phyloP scores from a whole-genome alignment of 2,113 vertebrate species.

The Donacobius atricapilla region DNA sequence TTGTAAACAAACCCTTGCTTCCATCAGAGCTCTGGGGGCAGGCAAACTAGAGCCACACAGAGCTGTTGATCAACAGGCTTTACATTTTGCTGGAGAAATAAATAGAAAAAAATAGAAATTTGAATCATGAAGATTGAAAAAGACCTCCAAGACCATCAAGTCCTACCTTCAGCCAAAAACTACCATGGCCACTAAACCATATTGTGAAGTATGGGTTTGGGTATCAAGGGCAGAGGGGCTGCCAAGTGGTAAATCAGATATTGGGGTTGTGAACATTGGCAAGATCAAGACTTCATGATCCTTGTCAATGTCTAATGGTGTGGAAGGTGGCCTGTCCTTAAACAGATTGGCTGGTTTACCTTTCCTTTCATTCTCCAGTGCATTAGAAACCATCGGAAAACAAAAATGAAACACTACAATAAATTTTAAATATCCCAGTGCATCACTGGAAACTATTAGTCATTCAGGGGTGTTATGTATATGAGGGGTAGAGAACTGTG shows the following conservation, averaged over 20 bases:
- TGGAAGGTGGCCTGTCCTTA: background rate
- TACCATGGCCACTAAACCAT: background rate
- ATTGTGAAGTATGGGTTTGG: background rate
- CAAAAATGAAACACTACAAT: fast-evolving
- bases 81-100: background rate
- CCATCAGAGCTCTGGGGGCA: background rate
- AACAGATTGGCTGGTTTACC: background rate
- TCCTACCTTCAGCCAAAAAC: background rate
- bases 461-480: background rate
- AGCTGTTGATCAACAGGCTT: background rate
- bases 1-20: background rate
- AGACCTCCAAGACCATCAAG: background rate
- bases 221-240: background rate
- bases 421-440: too few species aligned
- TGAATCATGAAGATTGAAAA: background rate
- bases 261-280: background rate
- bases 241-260: background rate
- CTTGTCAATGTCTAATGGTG: background rate
- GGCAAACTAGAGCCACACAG: background rate
- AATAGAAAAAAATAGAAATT: background rate
- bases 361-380: background rate
- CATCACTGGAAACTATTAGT: background rate
- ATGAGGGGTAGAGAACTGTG: background rate
- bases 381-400: background rate
- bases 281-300: background rate